Evolutionary conservation across 2,113 vertebrate species (phyloP).

Genomic region (Tachysurus fulvidraco): DNA sequence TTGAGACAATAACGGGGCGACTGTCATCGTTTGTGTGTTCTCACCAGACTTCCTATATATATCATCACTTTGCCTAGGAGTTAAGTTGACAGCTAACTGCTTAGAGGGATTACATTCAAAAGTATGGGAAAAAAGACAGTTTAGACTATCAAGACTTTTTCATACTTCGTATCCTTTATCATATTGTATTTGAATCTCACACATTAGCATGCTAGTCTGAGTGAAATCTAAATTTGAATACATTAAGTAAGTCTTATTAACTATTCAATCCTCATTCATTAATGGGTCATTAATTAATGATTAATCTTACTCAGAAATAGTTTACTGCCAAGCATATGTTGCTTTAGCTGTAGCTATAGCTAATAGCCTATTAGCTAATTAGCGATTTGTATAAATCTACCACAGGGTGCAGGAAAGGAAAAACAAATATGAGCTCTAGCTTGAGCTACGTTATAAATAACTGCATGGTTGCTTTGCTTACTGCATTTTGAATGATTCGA

Average conservation of each 20-base stretch:
- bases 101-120: constrained; percentile 34
- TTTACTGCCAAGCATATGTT: not conserved
- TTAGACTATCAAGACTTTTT: not conserved
- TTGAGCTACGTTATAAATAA: not conserved
- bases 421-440: not conserved
- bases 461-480: not conserved
- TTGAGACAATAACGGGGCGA: not conserved
- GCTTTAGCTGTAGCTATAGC: not conserved
- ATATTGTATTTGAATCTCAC: not conserved
- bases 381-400: not conserved
- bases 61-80: not conserved
- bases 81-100: not conserved
- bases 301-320: not conserved
- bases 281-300: not conserved
- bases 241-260: not conserved
- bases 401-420: not conserved
- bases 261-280: not conserved
- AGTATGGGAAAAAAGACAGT: not conserved
- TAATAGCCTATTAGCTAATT: not conserved
- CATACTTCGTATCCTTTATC: not conserved
- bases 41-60: constrained; percentile 5
- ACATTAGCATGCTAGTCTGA: not conserved
- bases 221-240: not conserved
- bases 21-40: not conserved
- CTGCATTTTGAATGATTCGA: not conserved